Conservation (phyloP, 2,113 vertebrate genomes). For the Chaetorhynchus papuensis region DNA sequence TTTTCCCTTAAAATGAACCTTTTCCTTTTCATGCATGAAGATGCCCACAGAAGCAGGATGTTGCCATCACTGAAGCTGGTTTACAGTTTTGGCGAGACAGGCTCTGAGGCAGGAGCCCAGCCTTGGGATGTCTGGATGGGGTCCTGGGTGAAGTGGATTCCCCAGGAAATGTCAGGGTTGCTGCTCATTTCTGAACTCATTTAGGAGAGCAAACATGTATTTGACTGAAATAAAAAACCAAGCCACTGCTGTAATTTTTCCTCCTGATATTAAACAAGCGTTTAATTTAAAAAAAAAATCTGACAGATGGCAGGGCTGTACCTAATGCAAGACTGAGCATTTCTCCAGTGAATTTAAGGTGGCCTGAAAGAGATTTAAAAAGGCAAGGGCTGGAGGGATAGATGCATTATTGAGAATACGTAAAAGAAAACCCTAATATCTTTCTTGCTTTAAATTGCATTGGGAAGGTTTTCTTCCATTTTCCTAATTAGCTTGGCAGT, state of each 20-base stretch:
- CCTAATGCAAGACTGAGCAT: neutral
- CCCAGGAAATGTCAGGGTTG: neutral
- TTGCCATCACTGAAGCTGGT: neutral
- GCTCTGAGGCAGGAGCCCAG: neutral
- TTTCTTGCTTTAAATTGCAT: neutral
- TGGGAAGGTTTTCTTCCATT: neutral
- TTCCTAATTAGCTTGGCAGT: neutral
- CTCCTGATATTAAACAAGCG: neutral
- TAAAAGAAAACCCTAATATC: neutral
- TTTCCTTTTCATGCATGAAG: neutral
- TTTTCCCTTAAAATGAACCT: neutral
- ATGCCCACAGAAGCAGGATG: neutral
- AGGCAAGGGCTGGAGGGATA: neutral
- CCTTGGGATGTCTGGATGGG: neutral
- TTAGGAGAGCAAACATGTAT: neutral
- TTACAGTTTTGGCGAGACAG: neutral
- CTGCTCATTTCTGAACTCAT: neutral
- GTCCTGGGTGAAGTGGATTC: neutral
- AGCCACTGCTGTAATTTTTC: neutral
- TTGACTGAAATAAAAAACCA: neutral
- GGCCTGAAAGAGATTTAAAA: neutral
- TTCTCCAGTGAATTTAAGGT: slow-evolving; percentile 21
- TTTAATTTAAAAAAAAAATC: neutral
- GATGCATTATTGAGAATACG: neutral
- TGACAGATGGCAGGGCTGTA: slow-evolving; percentile 14